Percentiles rank a stretch among this genome's conserved stretches.
Evolutionary conservation across 2,888 invertebrate genomes (phyloP).

Genomic region (Luperina testacea): DNA sequence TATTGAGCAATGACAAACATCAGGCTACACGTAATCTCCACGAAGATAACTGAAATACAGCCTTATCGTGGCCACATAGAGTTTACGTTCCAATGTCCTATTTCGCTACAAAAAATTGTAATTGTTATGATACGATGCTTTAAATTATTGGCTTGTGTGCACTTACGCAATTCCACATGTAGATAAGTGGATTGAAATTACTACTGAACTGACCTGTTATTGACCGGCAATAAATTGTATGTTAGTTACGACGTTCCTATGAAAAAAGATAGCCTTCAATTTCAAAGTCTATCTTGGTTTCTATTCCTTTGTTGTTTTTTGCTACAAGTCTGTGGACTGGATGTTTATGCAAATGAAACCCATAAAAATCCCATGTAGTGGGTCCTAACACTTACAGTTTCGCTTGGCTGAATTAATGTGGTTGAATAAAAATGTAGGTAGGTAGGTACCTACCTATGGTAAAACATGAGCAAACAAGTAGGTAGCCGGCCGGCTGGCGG

Average conservation of each 20-base stretch:
- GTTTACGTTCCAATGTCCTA: conserved; percentile 46
- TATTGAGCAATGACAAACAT: conserved; percentile 79
- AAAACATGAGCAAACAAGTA: conserved; percentile 61
- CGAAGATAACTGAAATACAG: conserved; percentile 60
- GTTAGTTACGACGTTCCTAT: conserved; percentile 31
- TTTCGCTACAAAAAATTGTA: conserved; percentile 51
- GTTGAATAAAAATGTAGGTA: conserved; percentile 40
- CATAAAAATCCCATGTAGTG: conserved; percentile 53
- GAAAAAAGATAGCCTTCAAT: conserved; percentile 35
- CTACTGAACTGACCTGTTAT: conserved; percentile 37
- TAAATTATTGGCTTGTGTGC: conserved; percentile 70
- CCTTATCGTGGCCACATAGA: conserved; percentile 58
- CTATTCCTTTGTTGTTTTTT: conserved; percentile 32
- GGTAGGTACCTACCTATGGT: conserved; percentile 13
- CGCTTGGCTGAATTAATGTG: conserved; percentile 56
- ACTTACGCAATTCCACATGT: conserved; percentile 64
- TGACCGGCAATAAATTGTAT: conserved; percentile 21
- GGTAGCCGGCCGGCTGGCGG: conserved; percentile 50
- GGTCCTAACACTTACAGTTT: conserved; percentile 57
- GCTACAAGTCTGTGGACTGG: conserved; percentile 27
- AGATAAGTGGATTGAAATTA: conserved; percentile 64
- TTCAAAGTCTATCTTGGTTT: conserved; percentile 34
- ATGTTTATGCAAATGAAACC: conserved; percentile 50
- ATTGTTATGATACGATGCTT: conserved; percentile 67
- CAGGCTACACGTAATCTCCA: conserved; percentile 60